Percentiles rank a stretch among this genome's conserved stretches.
Evolutionary conservation across 1,140 invertebrate genomes (phyloP).

Genomic region (Meloidogyne hapla): DNA sequence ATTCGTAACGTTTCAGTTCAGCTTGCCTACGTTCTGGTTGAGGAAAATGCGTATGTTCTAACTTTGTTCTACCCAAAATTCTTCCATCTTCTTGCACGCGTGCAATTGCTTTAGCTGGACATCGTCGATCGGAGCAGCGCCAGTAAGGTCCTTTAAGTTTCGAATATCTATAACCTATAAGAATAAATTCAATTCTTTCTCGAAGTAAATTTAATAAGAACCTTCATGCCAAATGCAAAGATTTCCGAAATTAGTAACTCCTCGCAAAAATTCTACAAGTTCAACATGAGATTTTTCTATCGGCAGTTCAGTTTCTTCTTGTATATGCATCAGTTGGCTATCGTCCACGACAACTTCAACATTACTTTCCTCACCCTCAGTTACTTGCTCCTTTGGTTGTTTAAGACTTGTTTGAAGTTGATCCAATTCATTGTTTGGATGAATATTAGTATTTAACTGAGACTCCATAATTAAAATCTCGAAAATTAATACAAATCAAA

Average conservation of each 20-base stretch:
- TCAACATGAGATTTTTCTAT: not conserved
- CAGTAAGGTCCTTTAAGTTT: not conserved
- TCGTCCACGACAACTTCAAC: not conserved
- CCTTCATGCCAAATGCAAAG: constrained; percentile 1
- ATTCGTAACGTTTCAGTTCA: not conserved
- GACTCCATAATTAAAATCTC: not conserved
- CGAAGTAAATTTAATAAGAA: not conserved
- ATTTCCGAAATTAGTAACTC: not conserved
- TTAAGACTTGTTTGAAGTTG: not conserved
- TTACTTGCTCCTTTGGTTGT: not conserved
- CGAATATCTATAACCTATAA: not conserved
- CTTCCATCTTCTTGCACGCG: not conserved
- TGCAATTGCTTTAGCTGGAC: not conserved
- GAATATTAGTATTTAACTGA: not conserved
- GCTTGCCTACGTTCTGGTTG: not conserved
- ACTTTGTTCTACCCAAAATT: not conserved
- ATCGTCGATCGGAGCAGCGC: constrained; percentile 6
- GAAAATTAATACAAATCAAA: not conserved
- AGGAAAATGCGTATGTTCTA: not conserved
- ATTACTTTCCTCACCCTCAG: not conserved
- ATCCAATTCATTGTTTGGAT: not conserved
- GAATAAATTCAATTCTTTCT: not conserved
- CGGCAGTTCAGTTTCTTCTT: not conserved
- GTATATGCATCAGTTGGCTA: not conserved
- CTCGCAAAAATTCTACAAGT: not conserved